Percentiles rank a stretch among this genome's conserved stretches.
These are phyloP conservation scores for Drosophila eugracilis DNA, from an alignment of 1,140 invertebrate genomes.

Conservation along the genomic window DNA sequence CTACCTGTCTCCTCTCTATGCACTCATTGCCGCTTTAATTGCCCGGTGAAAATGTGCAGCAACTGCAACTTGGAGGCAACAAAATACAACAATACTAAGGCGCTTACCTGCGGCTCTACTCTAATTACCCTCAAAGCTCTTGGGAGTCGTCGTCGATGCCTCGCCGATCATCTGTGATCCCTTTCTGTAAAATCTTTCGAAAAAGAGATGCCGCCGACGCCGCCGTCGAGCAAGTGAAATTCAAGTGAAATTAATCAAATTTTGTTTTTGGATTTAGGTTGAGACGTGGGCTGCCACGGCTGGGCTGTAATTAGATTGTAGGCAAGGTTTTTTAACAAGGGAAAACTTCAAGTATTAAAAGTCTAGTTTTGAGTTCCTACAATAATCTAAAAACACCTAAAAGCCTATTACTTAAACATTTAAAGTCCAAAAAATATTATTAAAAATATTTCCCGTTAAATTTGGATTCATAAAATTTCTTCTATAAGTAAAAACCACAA, in stretches of 20 bases:
- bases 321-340: not conserved
- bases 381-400: no score
- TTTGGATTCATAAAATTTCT: not conserved
- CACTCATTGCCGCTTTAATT: conserved; percentile 63
- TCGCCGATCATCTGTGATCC: conserved; percentile 40
- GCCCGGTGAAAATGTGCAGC: conserved; percentile 58
- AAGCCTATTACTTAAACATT: not conserved
- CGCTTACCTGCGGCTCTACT: conserved; percentile 55
- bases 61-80: conserved; percentile 14
- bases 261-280: conserved; percentile 34
- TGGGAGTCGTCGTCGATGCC: conserved; percentile 36
- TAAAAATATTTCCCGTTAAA: not conserved
- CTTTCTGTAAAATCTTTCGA: conserved; percentile 33
- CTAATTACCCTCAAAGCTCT: conserved; percentile 49
- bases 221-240: conserved; percentile 49
- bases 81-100: conserved; percentile 32
- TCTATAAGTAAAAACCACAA: not conserved
- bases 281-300: conserved; percentile 8
- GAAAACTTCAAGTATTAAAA: not conserved
- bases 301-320: conserved; percentile 21
- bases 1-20: conserved; percentile 45
- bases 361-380: not conserved
- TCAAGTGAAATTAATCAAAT: conserved; percentile 57
- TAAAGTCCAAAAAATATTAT: not conserved
- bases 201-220: conserved; percentile 48